phyloP scores from a whole-genome alignment of 2,888 invertebrate genomes.

The Suillia variegata region DNA sequence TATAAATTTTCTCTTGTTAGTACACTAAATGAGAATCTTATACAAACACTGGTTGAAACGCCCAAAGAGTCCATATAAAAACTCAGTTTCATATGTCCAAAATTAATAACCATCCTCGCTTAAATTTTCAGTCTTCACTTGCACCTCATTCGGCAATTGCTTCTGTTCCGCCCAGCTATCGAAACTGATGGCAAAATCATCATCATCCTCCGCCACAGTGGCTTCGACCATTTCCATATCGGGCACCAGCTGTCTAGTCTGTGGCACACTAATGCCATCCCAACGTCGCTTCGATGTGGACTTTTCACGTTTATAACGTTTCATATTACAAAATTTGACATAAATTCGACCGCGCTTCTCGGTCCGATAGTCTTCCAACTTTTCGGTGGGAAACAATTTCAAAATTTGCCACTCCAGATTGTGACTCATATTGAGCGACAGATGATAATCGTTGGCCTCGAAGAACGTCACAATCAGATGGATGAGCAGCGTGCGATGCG shows the following conservation, averaged over 20 bases:
- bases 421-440: slow-evolving; percentile 47
- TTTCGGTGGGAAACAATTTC: slow-evolving; percentile 45
- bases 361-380: slow-evolving; percentile 48
- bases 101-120: slow-evolving; percentile 12
- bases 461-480: slow-evolving; percentile 50
- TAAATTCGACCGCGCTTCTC: slow-evolving; percentile 54
- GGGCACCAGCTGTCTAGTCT: background rate
- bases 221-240: background rate
- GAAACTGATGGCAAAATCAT: slow-evolving; percentile 14
- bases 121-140: slow-evolving; percentile 17
- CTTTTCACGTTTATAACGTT: slow-evolving; percentile 34
- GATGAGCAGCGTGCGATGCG: slow-evolving; percentile 44
- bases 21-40: too few species aligned
- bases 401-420: slow-evolving; percentile 48
- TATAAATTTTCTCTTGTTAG: too few species aligned
- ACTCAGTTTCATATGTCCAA: too few species aligned
- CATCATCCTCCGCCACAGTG: slow-evolving; percentile 6
- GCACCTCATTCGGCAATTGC: slow-evolving; percentile 5
- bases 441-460: slow-evolving; percentile 45
- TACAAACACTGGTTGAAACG: too few species aligned
- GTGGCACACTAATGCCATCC: background rate
- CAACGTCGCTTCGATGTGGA: slow-evolving; percentile 10
- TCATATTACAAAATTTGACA: slow-evolving; percentile 51
- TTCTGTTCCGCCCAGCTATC: slow-evolving; percentile 9
- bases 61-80: too few species aligned